A percentile compares a stretch with the other conserved stretches of the same genome.
phyloP scores from a whole-genome alignment of 2,888 invertebrate species.

The Melieria picta region DNA sequence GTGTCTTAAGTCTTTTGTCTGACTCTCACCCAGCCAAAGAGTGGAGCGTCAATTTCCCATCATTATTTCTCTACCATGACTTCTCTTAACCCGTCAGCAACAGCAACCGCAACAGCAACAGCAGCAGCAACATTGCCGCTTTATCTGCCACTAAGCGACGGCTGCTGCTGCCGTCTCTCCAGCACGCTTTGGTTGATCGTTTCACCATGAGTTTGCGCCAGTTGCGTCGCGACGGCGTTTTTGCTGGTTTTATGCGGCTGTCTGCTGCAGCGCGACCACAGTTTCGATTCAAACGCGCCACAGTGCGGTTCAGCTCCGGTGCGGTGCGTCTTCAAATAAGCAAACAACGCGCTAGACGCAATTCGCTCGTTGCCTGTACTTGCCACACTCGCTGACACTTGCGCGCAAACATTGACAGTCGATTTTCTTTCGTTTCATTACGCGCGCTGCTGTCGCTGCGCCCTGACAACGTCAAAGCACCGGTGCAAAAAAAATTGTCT shows the following conservation, averaged over 20 bases:
- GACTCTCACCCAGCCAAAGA: not conserved
- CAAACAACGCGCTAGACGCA: no score
- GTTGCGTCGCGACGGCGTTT: slow-evolving; percentile 4
- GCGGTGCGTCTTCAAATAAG: no score
- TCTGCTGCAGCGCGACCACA: slow-evolving; percentile 53
- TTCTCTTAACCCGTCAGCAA: not conserved
- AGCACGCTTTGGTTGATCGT: no score
- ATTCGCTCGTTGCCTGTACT: no score
- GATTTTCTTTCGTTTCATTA: not conserved
- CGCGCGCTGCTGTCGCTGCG: not conserved
- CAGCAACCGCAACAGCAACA: slow-evolving; percentile 1
- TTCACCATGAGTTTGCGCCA: not conserved
- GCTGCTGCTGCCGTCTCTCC: not conserved
- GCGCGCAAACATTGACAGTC: not conserved
- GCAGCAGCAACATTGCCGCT: not conserved
- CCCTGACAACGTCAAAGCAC: not conserved
- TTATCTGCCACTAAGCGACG: not conserved
- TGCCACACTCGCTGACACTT: no score
- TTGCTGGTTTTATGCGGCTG: slow-evolving; percentile 52
- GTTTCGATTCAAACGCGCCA: slow-evolving; percentile 57
- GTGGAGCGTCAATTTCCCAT: no score
- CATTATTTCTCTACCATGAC: no score
- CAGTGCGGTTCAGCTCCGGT: slow-evolving; percentile 47
- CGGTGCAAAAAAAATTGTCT: slow-evolving; percentile 22
- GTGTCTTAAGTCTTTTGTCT: not conserved